These are phyloP conservation scores for Hipposideros larvatus DNA, from an alignment of 2,797 vertebrate species.

Conservation along the genomic window DNA sequence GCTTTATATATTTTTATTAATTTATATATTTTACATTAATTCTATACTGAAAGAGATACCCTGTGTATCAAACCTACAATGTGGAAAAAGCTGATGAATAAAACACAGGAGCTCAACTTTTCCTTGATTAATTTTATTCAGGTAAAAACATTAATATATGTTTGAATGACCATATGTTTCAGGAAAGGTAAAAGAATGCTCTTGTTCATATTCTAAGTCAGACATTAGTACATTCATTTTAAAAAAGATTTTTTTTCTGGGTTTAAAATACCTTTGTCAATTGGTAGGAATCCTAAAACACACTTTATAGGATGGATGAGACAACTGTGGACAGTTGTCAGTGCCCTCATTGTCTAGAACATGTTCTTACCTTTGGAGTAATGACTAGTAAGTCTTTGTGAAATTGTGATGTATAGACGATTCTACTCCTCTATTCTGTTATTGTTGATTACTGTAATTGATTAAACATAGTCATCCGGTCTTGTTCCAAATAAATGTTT, in stretches of 20 bases:
- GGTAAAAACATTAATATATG: background rate
- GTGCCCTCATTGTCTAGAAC: background rate
- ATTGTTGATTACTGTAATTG: background rate
- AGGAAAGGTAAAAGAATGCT: background rate
- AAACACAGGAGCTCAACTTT: background rate
- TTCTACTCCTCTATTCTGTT: background rate
- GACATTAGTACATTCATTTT: background rate
- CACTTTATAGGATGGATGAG: background rate
- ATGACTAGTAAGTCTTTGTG: background rate
- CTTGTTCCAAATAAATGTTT: background rate
- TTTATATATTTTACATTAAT: background rate
- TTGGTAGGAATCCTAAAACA: background rate
- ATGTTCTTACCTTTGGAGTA: background rate
- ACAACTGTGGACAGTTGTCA: background rate
- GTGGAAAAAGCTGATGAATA: background rate
- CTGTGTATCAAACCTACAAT: background rate
- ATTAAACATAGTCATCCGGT: background rate
- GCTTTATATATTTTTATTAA: background rate
- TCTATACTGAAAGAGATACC: background rate
- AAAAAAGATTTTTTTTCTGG: background rate
- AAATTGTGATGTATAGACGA: background rate
- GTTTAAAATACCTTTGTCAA: background rate
- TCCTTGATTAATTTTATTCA: background rate
- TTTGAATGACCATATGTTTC: background rate
- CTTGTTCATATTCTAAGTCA: background rate